Base-by-base conservation (phyloP, 2,888 invertebrate species). In the Pseudococcus jackbeardsleyi region DNA sequence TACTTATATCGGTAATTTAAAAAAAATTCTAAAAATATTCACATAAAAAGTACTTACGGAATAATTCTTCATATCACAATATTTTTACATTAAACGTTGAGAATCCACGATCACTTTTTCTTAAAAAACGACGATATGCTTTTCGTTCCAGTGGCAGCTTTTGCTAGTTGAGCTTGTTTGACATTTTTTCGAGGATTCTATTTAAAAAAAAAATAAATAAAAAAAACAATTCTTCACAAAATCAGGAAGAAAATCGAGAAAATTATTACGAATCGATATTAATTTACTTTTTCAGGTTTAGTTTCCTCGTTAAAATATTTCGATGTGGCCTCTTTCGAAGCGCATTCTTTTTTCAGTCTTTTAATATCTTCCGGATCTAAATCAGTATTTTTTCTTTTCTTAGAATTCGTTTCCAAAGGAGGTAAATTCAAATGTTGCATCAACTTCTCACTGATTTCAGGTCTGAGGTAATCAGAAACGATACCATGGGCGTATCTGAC, bases 91-190 rank as follows among this genome's bases (percentile, higher is more conserved):
- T n/a, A 15, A 54, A 8, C 8, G 9, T 59, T n/a, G 59, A 17
- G n/a, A 59, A 59, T 7, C 59, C 0, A 68, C 11, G 22, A 26
- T 90, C 90, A 94, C 91, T 93, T 94, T 91, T 95, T 96, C 90
- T 94, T 94, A 91, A 96, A 96, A 92, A 96, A 96, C 50, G 95
- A 94, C 87, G 95, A 94, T 91, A 96, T 96, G 90, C 94, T 95
- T 92, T 96, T 96, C 46, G 95, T 95, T 85, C 96, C 95, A 90
- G 94, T 93, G 48, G 96, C 96, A 88, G 96, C 95, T 91, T 96
- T 96, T 90, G 94, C 94, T 90, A 94, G 92, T 0, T 95, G 94
- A 90, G 96, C 95, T 90, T 96, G 95, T 92, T 96, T 96, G 11
- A 95, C 93, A 77, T 94, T 93, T 88, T 94, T 90, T 42, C 89